Percentiles rank a stretch among this genome's conserved stretches.
phyloP scores from a whole-genome alignment of 2,113 vertebrate genomes.

The Cryptoleucopteryx plumbea region DNA sequence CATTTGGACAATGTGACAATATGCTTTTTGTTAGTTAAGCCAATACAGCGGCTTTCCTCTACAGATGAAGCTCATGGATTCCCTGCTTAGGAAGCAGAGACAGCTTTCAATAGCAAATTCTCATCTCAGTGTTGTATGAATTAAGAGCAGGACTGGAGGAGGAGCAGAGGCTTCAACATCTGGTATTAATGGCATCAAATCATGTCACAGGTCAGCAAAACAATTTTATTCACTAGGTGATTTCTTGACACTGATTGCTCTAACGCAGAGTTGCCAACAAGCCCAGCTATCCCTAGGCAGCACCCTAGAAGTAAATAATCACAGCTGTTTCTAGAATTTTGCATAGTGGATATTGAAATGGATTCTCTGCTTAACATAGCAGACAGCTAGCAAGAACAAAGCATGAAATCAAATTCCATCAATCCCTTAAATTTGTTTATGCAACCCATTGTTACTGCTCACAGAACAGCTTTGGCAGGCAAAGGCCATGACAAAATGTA shows the following conservation, averaged over 20 bases:
- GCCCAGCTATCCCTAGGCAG: neutral
- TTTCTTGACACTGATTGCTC: neutral
- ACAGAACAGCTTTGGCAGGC: slow-evolving; percentile 26
- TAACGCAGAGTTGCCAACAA: neutral
- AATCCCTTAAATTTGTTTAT: neutral
- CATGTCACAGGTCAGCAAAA: neutral
- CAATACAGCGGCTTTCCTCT: neutral
- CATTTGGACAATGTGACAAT: neutral
- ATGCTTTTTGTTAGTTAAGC: neutral
- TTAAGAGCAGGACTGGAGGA: neutral
- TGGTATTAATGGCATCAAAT: slow-evolving; percentile 13
- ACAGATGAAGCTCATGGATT: neutral
- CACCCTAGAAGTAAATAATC: neutral
- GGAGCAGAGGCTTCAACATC: neutral
- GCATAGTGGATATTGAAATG: neutral
- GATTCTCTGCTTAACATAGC: neutral
- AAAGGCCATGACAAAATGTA: neutral
- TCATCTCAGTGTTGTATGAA: neutral
- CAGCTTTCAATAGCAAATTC: neutral
- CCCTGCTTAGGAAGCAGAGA: neutral
- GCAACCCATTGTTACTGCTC: slow-evolving; percentile 4
- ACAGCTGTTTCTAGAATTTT: neutral
- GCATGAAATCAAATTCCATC: neutral
- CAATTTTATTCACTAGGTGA: neutral
- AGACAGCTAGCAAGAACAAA: neutral